phyloP scores from a whole-genome alignment of 1,140 invertebrate genomes.

The Apolygus lucorum region DNA sequence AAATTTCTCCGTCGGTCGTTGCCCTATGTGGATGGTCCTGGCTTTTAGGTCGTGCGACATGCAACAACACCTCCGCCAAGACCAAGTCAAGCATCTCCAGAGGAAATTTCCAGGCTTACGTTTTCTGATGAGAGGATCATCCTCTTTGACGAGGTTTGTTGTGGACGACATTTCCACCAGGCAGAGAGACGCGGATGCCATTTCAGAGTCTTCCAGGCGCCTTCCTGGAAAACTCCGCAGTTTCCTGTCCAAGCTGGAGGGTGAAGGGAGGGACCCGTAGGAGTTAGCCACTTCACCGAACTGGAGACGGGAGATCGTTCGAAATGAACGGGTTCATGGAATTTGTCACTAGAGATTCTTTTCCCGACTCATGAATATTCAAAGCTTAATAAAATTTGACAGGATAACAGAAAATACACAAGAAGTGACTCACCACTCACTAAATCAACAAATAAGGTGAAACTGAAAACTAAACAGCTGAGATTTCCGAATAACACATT shows the following conservation, averaged over 20 bases:
- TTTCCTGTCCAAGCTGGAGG: neutral
- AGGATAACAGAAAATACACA: too few species aligned
- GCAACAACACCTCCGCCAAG: slow-evolving; percentile 61
- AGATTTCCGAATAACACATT: too few species aligned
- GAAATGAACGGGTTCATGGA: too few species aligned
- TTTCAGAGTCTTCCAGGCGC: slow-evolving; percentile 8
- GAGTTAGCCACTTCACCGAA: too few species aligned
- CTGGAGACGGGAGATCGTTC: too few species aligned
- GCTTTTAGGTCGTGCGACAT: slow-evolving; percentile 54
- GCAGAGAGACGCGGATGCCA: slow-evolving; percentile 34
- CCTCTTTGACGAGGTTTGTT: slow-evolving; percentile 44
- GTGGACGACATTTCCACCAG: slow-evolving; percentile 37
- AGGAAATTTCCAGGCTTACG: slow-evolving; percentile 45
- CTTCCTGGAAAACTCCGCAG: slow-evolving; percentile 2
- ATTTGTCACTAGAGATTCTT: too few species aligned
- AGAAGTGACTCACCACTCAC: too few species aligned
- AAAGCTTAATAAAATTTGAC: too few species aligned
- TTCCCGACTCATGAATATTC: too few species aligned
- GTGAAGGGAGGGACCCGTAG: too few species aligned
- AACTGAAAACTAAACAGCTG: too few species aligned
- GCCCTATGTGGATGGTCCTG: slow-evolving; percentile 56
- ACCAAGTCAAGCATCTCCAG: slow-evolving; percentile 45
- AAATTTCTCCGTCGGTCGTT: slow-evolving; percentile 59
- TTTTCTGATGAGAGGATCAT: slow-evolving; percentile 53
- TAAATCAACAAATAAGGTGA: too few species aligned